phyloP scores from a whole-genome alignment of 2,797 vertebrate species.

The Tympanoctomys barrerae region DNA sequence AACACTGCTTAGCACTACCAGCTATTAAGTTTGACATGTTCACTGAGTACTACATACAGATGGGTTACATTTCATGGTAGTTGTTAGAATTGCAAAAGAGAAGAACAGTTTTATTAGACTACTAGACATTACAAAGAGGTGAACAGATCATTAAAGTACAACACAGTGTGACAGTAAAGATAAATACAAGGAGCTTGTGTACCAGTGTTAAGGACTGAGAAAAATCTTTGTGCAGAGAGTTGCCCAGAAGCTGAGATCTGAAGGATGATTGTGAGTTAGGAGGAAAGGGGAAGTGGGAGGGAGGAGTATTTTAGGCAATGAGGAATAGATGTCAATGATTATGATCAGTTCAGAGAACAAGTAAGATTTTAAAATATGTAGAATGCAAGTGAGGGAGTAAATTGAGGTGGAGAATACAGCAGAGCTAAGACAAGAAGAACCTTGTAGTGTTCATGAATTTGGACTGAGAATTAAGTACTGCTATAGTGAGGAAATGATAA shows the following conservation, averaged over 20 bases:
- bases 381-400: neutral
- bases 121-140: slow-evolving; percentile 43
- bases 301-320: neutral
- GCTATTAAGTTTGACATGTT: slow-evolving; percentile 31
- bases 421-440: neutral
- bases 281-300: neutral
- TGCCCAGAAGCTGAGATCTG: neutral
- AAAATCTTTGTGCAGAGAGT: slow-evolving; percentile 34
- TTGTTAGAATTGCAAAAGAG: slow-evolving; percentile 41
- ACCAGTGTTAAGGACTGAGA: neutral
- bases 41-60: slow-evolving; percentile 1
- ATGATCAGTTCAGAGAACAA: neutral
- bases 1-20: slow-evolving; percentile 2
- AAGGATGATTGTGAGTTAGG: neutral
- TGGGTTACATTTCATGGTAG: slow-evolving; percentile 12
- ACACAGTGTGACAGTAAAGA: neutral
- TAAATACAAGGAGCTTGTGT: neutral
- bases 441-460: neutral
- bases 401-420: neutral
- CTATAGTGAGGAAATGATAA: neutral
- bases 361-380: neutral
- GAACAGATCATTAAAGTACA: slow-evolving; percentile 21
- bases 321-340: slow-evolving; percentile 25
- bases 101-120: slow-evolving; percentile 50
- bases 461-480: neutral